phyloP scores from a whole-genome alignment of 2,888 invertebrate genomes.

The Lepetodrilus schrolli region DNA sequence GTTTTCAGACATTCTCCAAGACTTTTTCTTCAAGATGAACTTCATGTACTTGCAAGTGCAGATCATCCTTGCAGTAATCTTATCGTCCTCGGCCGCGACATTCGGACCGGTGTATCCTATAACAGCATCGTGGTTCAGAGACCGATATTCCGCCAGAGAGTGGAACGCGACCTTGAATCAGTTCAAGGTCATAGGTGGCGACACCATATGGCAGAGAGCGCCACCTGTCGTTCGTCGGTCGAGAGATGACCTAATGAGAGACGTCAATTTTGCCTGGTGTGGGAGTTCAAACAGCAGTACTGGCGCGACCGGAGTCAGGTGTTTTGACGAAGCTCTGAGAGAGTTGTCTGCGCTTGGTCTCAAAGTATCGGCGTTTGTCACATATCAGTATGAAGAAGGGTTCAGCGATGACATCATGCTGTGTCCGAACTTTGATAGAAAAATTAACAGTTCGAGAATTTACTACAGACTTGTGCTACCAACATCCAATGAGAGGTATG shows the following conservation, averaged over 20 bases:
- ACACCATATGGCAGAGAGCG: slow-evolving; percentile 58
- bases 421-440: slow-evolving; percentile 57
- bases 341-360: slow-evolving; percentile 38
- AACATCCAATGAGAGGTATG: neutral
- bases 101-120: slow-evolving; percentile 60
- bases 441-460: slow-evolving; percentile 50
- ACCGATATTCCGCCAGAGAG: slow-evolving; percentile 49
- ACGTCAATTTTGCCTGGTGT: slow-evolving; percentile 55
- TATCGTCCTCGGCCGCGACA: neutral
- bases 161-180: slow-evolving; percentile 53
- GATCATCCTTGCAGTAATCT: no score
- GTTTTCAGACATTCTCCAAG: no score
- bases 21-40: no score
- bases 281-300: slow-evolving; percentile 41
- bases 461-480: slow-evolving; percentile 60
- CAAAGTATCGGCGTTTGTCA: slow-evolving; percentile 43
- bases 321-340: slow-evolving; percentile 50
- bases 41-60: no score
- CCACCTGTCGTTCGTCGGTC: slow-evolving; percentile 47
- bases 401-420: slow-evolving; percentile 50
- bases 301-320: slow-evolving; percentile 36
- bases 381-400: slow-evolving; percentile 59
- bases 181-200: slow-evolving; percentile 58
- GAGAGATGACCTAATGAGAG: slow-evolving; percentile 45
- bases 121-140: slow-evolving; percentile 62